A percentile compares a stretch with the other conserved stretches of the same genome.
phyloP scores from a whole-genome alignment of 2,113 vertebrate species.

The Rattus rattus region DNA sequence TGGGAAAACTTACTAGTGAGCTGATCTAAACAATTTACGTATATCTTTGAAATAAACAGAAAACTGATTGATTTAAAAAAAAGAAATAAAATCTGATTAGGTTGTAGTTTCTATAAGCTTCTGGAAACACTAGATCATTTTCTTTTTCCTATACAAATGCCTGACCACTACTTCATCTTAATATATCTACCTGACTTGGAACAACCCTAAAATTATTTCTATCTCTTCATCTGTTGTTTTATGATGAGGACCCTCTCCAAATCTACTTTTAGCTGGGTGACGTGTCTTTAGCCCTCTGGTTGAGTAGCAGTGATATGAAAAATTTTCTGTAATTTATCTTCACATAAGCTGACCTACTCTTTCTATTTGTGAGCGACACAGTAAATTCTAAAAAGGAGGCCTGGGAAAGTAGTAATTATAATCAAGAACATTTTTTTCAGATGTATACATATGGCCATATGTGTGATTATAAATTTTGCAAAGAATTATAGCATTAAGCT shows the following conservation, averaged over 20 bases:
- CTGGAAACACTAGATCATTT: neutral
- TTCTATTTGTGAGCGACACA: neutral
- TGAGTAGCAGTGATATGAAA: neutral
- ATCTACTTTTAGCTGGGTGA: neutral
- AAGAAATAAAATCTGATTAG: neutral
- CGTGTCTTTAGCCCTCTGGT: neutral
- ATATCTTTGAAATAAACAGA: neutral
- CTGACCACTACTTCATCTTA: neutral
- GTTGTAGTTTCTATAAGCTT: neutral
- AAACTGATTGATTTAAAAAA: neutral
- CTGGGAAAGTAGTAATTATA: neutral
- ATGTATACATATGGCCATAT: neutral
- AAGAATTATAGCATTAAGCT: slow-evolving; percentile 30
- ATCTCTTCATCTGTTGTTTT: neutral
- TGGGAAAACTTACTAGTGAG: neutral
- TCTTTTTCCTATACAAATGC: neutral
- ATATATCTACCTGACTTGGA: neutral
- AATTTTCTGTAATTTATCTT: neutral
- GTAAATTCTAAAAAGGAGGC: neutral
- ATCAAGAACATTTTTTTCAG: neutral
- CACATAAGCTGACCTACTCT: neutral
- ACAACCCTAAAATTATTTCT: neutral
- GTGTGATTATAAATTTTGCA: neutral
- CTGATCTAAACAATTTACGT: neutral
- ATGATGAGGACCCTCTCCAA: neutral